These are phyloP conservation scores for Tetrapedia diversipes DNA, from an alignment of 2,888 invertebrate species.

Conservation along the genomic window DNA sequence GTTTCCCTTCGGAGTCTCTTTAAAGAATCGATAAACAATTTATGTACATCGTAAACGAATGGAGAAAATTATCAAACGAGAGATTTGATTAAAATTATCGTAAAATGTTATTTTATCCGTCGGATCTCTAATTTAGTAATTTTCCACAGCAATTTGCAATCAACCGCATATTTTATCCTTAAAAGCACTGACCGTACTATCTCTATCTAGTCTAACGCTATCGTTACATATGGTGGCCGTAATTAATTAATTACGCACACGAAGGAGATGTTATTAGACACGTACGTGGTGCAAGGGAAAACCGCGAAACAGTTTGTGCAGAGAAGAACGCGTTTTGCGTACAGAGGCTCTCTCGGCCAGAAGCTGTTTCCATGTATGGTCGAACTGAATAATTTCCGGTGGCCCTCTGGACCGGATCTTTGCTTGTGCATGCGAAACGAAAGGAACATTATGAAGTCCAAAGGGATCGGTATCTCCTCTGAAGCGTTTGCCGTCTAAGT, in stretches of 20 bases:
- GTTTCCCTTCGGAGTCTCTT: no score
- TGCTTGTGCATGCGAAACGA: conserved; percentile 37
- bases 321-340: conserved; percentile 56
- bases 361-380: conserved; percentile 67
- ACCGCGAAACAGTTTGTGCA: conserved; percentile 30
- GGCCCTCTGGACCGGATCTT: conserved; percentile 33
- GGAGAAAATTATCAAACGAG: no score
- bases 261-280: conserved; percentile 10
- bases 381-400: conserved; percentile 65
- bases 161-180: no score
- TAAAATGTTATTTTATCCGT: no score
- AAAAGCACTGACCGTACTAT: no score
- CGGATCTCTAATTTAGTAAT: no score
- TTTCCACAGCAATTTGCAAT: no score
- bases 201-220: no score
- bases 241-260: conserved; percentile 31
- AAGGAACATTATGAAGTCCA: neutral
- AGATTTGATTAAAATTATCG: no score
- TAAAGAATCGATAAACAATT: no score
- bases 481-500: neutral
- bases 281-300: conserved; percentile 13
- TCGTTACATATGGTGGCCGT: no score
- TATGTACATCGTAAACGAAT: no score
- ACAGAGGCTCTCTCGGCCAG: conserved; percentile 37
- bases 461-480: conserved; percentile 1